phyloP scores from a whole-genome alignment of 2,888 invertebrate genomes.

The Criorhina ranunculi region DNA sequence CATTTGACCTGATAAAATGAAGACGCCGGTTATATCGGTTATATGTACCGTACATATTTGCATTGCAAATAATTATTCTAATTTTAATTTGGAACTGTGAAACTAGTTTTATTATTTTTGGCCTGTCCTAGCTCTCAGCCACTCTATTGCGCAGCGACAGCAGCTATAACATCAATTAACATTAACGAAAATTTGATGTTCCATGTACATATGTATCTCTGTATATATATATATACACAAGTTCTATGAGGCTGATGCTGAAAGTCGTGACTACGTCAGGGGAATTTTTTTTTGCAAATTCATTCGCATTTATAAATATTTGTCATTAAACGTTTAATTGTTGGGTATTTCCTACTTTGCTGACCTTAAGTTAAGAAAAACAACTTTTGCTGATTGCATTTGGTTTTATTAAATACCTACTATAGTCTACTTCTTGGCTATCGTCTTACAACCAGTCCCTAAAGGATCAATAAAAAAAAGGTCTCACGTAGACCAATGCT shows the following conservation, averaged over 20 bases:
- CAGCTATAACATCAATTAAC: conserved; percentile 4
- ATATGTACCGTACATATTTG: neutral
- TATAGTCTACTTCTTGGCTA: too few relatives aligned
- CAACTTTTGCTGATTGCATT: neutral
- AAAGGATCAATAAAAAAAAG: too few relatives aligned
- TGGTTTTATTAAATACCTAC: neutral
- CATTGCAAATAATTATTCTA: neutral
- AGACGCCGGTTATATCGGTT: too few relatives aligned
- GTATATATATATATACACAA: too few relatives aligned
- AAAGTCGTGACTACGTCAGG: conserved; percentile 9
- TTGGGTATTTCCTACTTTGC: conserved; percentile 1
- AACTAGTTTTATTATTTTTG: conserved; percentile 4
- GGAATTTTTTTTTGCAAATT: conserved; percentile 13
- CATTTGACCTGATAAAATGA: neutral
- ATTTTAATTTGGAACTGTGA: neutral
- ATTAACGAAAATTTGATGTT: conserved; percentile 34
- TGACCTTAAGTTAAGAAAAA: conserved; percentile 13
- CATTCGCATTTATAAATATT: neutral
- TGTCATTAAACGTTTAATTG: neutral
- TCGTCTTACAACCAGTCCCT: too few relatives aligned
- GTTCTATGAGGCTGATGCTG: too few relatives aligned
- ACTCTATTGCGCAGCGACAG: neutral
- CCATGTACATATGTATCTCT: neutral
- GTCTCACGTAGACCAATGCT: too few relatives aligned
- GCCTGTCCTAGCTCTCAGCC: neutral